Conservation (phyloP, 2,113 vertebrate species). For the Acinonyx jubatus region DNA sequence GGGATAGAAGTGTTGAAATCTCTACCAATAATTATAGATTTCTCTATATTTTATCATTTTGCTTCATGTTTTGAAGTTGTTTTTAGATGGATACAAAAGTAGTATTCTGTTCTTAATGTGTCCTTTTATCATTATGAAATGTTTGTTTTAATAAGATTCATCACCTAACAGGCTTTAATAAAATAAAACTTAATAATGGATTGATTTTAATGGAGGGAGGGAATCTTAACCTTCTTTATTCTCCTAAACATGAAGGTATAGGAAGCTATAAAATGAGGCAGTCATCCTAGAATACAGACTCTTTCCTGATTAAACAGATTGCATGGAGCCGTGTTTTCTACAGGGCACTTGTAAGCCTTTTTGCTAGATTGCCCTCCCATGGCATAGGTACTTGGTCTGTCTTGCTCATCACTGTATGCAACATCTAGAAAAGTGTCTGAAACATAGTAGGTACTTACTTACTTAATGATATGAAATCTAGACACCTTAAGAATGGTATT, state of each 20-base stretch:
- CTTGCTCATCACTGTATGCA: not conserved
- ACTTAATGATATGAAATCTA: not conserved
- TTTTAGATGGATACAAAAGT: not conserved
- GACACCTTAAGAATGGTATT: not conserved
- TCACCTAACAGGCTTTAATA: not conserved
- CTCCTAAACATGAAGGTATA: not conserved
- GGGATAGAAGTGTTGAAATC: not conserved
- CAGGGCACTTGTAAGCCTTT: not conserved
- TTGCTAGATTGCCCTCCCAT: not conserved
- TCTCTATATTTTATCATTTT: not conserved
- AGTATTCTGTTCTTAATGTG: not conserved
- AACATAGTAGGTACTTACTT: not conserved
- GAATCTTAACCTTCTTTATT: not conserved
- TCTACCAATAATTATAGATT: not conserved
- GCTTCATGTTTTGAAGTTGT: not conserved
- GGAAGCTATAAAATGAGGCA: not conserved
- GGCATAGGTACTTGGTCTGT: not conserved
- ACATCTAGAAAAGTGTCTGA: not conserved
- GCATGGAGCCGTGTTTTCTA: not conserved
- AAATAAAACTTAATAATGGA: conserved; percentile 45
- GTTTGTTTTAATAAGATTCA: conserved; percentile 32
- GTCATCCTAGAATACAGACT: not conserved
- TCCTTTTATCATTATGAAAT: conserved; percentile 46
- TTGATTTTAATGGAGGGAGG: not conserved
- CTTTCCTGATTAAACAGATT: not conserved